A percentile compares a stretch with the other conserved stretches of the same genome.
Conservation (phyloP, 1,140 invertebrate species). For the Parasteatoda tepidariorum region DNA sequence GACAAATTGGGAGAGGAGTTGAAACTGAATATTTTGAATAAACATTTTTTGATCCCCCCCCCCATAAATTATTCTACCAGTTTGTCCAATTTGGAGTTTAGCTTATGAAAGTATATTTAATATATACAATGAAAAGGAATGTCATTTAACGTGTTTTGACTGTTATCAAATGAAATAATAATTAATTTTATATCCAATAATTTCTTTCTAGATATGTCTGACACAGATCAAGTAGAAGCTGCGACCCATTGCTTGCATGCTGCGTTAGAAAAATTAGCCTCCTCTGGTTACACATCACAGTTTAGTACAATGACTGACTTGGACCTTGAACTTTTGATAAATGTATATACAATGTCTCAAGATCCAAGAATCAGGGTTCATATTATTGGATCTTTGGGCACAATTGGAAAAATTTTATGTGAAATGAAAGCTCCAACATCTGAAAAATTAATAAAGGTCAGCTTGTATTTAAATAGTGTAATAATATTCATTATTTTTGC, state of each 20-base stretch:
- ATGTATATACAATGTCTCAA: constrained; percentile 72
- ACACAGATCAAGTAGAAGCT: constrained; percentile 74
- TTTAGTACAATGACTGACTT: constrained; percentile 52
- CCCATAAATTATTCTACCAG: too few species aligned
- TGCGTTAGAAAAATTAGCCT: constrained; percentile 70
- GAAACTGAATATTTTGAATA: too few species aligned
- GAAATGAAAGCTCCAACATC: neutral
- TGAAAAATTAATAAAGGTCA: constrained; percentile 15
- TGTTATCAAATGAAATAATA: too few species aligned
- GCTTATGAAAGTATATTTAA: too few species aligned
- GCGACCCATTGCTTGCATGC: constrained; percentile 77
- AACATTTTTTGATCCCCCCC: too few species aligned
- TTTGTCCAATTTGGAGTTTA: too few species aligned
- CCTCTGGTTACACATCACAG: constrained; percentile 63
- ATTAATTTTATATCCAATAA: neutral
- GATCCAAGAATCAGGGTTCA: constrained; percentile 76
- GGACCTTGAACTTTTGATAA: constrained; percentile 72
- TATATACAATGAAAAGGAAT: too few species aligned
- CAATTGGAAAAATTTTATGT: constrained; percentile 22
- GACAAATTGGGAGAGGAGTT: too few species aligned
- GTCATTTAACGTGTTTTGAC: too few species aligned
- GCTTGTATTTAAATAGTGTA: too few species aligned
- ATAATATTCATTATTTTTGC: too few species aligned
- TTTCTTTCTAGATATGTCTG: constrained; percentile 62
- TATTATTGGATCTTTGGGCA: constrained; percentile 75